A percentile compares a stretch with the other conserved stretches of the same genome.
These are phyloP conservation scores for Drosophila mojavensis DNA, from an alignment of 1,140 invertebrate species.

Conservation along the genomic window DNA sequence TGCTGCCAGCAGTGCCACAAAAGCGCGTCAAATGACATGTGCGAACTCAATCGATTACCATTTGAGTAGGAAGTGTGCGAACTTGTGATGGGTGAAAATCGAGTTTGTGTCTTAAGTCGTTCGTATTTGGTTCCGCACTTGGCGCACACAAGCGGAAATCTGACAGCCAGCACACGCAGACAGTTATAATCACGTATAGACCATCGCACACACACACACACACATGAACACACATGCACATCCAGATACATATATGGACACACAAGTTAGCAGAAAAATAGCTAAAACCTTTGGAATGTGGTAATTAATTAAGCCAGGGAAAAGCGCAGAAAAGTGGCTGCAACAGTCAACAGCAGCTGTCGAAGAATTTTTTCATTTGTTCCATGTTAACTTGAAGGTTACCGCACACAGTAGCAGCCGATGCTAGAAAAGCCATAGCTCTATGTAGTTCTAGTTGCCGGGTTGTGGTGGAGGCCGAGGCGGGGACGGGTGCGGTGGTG, in stretches of 20 bases:
- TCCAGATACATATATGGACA: not conserved
- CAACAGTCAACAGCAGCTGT: slow-evolving; percentile 64
- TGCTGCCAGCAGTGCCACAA: slow-evolving; percentile 79
- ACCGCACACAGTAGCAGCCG: slow-evolving; percentile 41
- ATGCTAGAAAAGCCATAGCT: slow-evolving; percentile 28
- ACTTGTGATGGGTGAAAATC: slow-evolving; percentile 46
- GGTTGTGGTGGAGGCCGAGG: slow-evolving; percentile 50
- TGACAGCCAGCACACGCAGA: slow-evolving; percentile 36
- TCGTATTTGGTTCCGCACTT: slow-evolving; percentile 62
- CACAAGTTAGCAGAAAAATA: slow-evolving; percentile 13
- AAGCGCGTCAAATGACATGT: slow-evolving; percentile 78
- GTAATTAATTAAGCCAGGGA: slow-evolving; percentile 75
- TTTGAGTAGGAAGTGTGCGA: slow-evolving; percentile 67
- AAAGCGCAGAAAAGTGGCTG: slow-evolving; percentile 48
- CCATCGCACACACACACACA: no score
- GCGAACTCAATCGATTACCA: slow-evolving; percentile 79
- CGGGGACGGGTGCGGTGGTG: slow-evolving; percentile 25
- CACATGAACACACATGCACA: not conserved
- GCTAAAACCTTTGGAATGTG: slow-evolving; percentile 62
- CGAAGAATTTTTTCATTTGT: slow-evolving; percentile 79
- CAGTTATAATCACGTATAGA: slow-evolving; percentile 1
- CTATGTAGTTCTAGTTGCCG: slow-evolving; percentile 6
- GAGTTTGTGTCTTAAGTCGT: slow-evolving; percentile 76
- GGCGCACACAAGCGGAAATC: slow-evolving; percentile 38
- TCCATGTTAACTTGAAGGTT: slow-evolving; percentile 73